Evolutionary conservation across 2,797 vertebrate species (phyloP).

Genomic region (Dicrostonyx torquatus): DNA sequence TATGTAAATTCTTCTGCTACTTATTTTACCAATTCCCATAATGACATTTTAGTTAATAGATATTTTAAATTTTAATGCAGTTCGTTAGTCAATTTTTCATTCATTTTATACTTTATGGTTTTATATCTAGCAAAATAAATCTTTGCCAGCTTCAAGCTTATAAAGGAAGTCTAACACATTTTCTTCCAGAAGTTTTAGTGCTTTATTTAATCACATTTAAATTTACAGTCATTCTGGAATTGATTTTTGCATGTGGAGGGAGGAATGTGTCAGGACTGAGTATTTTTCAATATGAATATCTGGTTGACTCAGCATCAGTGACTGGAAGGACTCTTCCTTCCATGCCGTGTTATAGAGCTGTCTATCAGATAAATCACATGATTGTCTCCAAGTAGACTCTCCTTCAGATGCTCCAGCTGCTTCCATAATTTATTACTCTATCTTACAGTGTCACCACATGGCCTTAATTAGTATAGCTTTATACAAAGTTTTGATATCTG

Average conservation of each 20-base stretch:
- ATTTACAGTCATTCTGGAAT: conserved; percentile 67
- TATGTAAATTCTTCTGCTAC: background rate
- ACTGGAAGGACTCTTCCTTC: conserved; percentile 16
- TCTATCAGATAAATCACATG: conserved; percentile 52
- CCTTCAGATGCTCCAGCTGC: background rate
- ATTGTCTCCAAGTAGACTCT: background rate
- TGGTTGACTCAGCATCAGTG: conserved; percentile 50
- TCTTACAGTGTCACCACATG: background rate
- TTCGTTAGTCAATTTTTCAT: conserved; percentile 22
- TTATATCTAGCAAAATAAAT: conserved; percentile 48
- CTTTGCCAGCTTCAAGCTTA: background rate
- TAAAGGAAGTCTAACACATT: conserved; percentile 53
- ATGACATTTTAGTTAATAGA: conserved; percentile 26
- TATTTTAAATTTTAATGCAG: conserved; percentile 51
- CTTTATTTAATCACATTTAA: conserved; percentile 64
- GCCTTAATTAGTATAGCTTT: conserved; percentile 38
- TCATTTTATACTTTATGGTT: conserved; percentile 46
- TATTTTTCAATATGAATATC: conserved; percentile 52
- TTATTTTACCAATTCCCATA: conserved; percentile 18
- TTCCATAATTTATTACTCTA: conserved; percentile 47
- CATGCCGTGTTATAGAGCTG: background rate
- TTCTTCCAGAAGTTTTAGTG: conserved; percentile 58
- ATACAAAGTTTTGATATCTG: conserved; percentile 39
- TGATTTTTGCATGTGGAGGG: conserved; percentile 66
- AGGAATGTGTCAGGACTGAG: conserved; percentile 62